These are phyloP conservation scores for Lepilemur ruficaudatus DNA, from an alignment of 2,797 vertebrate species.

Conservation along the genomic window DNA sequence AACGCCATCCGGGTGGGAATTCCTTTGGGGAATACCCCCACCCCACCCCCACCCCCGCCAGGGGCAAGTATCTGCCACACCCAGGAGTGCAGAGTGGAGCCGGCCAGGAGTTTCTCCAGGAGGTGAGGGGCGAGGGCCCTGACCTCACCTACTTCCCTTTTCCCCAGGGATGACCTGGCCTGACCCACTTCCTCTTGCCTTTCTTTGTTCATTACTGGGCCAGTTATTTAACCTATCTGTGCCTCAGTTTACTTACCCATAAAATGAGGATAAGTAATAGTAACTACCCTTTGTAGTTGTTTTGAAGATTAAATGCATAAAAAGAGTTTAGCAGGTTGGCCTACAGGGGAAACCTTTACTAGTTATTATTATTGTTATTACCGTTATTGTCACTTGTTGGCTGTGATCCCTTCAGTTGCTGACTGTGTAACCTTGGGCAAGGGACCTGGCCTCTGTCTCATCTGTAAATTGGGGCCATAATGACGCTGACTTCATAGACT, in stretches of 20 bases:
- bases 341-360: neutral
- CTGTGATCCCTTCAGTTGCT: neutral
- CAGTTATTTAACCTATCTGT: neutral
- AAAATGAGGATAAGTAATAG: neutral
- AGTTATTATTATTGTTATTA: neutral
- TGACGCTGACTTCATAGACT: neutral
- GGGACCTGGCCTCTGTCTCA: neutral
- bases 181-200: neutral
- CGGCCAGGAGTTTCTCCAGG: neutral
- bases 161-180: neutral
- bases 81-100: neutral
- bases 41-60: no score
- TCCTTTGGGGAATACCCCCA: neutral
- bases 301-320: neutral
- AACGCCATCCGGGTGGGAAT: neutral
- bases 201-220: neutral
- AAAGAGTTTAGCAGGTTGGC: neutral
- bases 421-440: neutral
- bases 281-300: neutral
- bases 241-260: neutral
- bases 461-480: neutral
- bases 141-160: constrained; percentile 18
- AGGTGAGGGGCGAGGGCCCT: neutral
- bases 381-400: neutral
- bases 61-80: neutral